Evolutionary conservation across 2,888 invertebrate genomes (phyloP).

Genomic region (Plebejus argus): DNA sequence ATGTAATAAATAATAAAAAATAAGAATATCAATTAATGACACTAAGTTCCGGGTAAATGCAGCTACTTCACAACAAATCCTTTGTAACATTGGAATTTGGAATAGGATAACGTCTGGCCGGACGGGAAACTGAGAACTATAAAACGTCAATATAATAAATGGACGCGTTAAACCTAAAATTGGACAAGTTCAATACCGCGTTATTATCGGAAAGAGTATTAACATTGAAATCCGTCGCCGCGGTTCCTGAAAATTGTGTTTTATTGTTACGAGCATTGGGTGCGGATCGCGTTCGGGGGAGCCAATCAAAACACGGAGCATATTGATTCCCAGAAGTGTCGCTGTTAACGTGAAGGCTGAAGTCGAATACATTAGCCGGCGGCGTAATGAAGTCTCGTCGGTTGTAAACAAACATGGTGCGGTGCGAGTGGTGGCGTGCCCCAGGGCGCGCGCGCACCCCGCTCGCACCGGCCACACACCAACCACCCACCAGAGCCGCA

Average conservation of each 20-base stretch:
- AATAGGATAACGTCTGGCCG: constrained; percentile 61
- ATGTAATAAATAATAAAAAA: neutral
- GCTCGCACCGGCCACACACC: constrained; percentile 32
- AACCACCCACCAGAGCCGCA: neutral
- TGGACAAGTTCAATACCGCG: constrained; percentile 80
- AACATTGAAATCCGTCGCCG: constrained; percentile 76
- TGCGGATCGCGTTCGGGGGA: constrained; percentile 59
- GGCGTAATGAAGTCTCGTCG: constrained; percentile 81
- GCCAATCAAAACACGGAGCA: constrained; percentile 81
- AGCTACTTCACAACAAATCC: constrained; percentile 1
- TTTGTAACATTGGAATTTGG: constrained; percentile 54
- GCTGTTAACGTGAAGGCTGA: constrained; percentile 81
- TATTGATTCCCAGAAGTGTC: constrained; percentile 82
- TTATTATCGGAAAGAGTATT: constrained; percentile 79
- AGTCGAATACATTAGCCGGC: constrained; percentile 81
- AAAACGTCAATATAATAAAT: constrained; percentile 78
- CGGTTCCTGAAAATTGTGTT: constrained; percentile 59
- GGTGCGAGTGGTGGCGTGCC: constrained; percentile 47
- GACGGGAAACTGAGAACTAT: constrained; percentile 76
- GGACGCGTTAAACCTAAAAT: constrained; percentile 78
- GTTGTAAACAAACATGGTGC: constrained; percentile 77
- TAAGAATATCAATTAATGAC: neutral
- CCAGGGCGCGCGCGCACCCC: constrained; percentile 69
- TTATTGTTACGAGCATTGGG: constrained; percentile 57
- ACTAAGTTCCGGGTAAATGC: neutral